Evolutionary conservation across 2,888 invertebrate species (phyloP).

Genomic region (Euclidia mi): DNA sequence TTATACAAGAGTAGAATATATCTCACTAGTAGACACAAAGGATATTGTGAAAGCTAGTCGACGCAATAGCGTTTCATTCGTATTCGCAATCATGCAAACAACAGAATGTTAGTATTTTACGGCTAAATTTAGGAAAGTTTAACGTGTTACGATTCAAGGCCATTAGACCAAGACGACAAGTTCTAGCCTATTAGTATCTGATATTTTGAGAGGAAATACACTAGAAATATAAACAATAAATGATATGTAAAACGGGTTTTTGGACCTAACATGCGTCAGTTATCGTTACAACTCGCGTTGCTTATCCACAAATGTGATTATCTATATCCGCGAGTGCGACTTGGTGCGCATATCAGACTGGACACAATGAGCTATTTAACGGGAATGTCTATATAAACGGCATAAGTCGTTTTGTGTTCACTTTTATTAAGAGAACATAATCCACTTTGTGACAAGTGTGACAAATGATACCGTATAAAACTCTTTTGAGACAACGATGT

Average conservation of each 20-base stretch:
- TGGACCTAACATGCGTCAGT: slow-evolving; percentile 1
- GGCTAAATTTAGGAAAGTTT: slow-evolving; percentile 9
- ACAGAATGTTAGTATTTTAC: neutral
- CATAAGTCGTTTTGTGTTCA: slow-evolving; percentile 9
- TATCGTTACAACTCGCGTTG: neutral
- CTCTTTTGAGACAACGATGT: too few relatives aligned
- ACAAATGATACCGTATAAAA: too few relatives aligned
- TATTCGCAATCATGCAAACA: neutral
- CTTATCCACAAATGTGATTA: slow-evolving; percentile 19
- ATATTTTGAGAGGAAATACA: slow-evolving; percentile 3
- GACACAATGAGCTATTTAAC: slow-evolving; percentile 26
- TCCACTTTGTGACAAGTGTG: neutral
- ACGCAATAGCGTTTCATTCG: too few relatives aligned
- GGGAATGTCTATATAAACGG: slow-evolving; percentile 20
- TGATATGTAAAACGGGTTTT: neutral
- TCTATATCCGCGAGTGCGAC: slow-evolving; percentile 15
- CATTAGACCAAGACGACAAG: neutral
- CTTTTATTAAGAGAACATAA: slow-evolving; percentile 3
- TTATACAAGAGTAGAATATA: too few relatives aligned
- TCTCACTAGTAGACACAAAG: too few relatives aligned
- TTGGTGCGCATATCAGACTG: slow-evolving; percentile 9
- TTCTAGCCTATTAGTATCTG: slow-evolving; percentile 10
- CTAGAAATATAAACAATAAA: neutral
- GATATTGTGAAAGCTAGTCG: too few relatives aligned
- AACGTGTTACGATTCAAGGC: slow-evolving; percentile 7